These are phyloP conservation scores for Gymnocypris eckloni DNA, from an alignment of 2,797 vertebrate genomes.

Conservation along the genomic window DNA sequence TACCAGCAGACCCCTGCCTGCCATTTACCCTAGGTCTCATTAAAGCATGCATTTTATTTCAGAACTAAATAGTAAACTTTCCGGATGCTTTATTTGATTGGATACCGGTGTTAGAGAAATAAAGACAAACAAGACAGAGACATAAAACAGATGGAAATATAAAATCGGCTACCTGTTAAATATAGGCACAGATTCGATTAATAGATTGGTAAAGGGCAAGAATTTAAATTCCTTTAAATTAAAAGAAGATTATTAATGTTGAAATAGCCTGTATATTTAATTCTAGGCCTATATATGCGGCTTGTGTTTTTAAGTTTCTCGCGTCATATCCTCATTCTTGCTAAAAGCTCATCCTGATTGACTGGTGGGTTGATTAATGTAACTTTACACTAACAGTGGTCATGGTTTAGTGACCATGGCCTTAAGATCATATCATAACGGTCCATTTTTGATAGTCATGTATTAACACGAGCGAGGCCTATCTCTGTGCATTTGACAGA, in stretches of 20 bases:
- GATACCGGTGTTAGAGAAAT: not conserved
- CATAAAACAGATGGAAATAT: too few relatives aligned
- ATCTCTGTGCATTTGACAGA: not conserved
- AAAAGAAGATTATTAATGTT: not conserved
- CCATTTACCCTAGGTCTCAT: constrained; percentile 73
- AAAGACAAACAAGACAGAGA: not conserved
- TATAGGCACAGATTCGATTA: not conserved
- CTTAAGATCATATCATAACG: not conserved
- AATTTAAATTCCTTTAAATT: not conserved
- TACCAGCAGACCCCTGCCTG: constrained; percentile 75
- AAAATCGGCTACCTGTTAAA: not conserved
- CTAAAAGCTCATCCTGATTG: not conserved
- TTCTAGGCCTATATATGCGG: too few relatives aligned
- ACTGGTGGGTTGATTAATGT: not conserved
- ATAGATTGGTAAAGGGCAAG: not conserved
- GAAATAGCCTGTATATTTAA: not conserved
- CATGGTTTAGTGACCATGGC: not conserved
- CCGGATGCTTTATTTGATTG: not conserved
- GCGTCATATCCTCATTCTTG: not conserved
- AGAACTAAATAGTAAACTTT: not conserved
- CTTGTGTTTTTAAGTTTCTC: not conserved
- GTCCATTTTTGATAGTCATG: not conserved
- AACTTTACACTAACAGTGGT: not conserved
- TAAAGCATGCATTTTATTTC: constrained; percentile 31
- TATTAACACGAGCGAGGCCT: not conserved